Conservation (phyloP, 1,140 invertebrate species). For the silkworm (Bombyx mori) region ASM3026992v2 NC_085126.1:6217001-6217500, state of each 20-base stretch:
- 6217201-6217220: conserved; percentile 41
- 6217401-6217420: conserved; percentile 63
- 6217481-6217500: too few species aligned
- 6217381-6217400: conserved; percentile 58
- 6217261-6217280: conserved; percentile 22
- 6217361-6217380: conserved; percentile 67
- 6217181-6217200: conserved; percentile 45
- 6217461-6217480: too few species aligned
- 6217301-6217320: conserved; percentile 52
- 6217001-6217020: too few species aligned
- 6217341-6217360: conserved; percentile 72
- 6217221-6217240: conserved; percentile 19
- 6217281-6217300: conserved; percentile 53
- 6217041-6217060: too few species aligned
- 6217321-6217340: conserved; percentile 41
- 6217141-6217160: neutral
- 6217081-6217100: too few species aligned
- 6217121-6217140: neutral
- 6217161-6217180: conserved; percentile 18
- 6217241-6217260: conserved; percentile 30
- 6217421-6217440: too few species aligned
- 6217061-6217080: too few species aligned
- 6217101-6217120: too few species aligned
- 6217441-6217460: too few species aligned
- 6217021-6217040: too few species aligned